phyloP scores from a whole-genome alignment of 2,113 vertebrate species.

The Chiloscyllium plagiosum region DNA sequence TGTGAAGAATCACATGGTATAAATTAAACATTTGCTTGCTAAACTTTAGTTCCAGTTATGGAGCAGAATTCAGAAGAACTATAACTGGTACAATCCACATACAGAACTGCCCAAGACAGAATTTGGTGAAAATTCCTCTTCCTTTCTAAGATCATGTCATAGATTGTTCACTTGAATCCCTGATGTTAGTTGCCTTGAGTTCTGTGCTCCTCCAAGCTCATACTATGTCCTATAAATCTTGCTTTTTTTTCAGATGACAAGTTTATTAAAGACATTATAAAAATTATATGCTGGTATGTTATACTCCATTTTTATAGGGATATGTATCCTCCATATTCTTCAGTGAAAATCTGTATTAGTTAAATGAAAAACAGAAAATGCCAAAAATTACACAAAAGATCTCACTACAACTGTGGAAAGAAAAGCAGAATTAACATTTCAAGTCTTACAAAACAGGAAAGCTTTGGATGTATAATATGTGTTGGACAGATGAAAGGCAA shows the following conservation, averaged over 20 bases:
- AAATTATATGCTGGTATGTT: background rate
- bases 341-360: background rate
- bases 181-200: background rate
- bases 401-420: background rate
- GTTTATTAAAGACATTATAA: background rate
- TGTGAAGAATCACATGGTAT: background rate
- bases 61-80: background rate
- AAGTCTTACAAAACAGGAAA: background rate
- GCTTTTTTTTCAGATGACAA: background rate
- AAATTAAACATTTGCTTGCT: background rate
- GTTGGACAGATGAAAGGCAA: background rate
- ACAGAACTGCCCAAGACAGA: background rate
- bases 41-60: background rate
- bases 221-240: background rate
- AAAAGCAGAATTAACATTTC: background rate
- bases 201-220: background rate
- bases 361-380: background rate
- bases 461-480: background rate
- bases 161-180: background rate
- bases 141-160: background rate
- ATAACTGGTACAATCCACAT: background rate
- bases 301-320: background rate
- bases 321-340: background rate
- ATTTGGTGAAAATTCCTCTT: background rate
- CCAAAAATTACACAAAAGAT: too few species aligned